Evolutionary conservation across 1,140 invertebrate genomes (phyloP).

Genomic region (Hypothenemus hampei): DNA sequence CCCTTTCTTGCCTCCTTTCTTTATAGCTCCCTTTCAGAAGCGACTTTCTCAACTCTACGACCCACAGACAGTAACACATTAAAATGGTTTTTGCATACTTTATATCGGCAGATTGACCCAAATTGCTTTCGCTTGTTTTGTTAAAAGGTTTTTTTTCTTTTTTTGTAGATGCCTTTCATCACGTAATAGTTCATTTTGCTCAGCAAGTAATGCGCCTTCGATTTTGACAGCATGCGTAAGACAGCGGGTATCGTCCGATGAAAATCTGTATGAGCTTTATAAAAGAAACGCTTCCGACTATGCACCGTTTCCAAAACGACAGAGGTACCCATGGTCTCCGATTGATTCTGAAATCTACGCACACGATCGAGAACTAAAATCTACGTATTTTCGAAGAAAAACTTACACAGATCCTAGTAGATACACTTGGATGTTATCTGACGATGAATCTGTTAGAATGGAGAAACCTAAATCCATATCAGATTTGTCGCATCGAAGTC

Average conservation of each 20-base stretch:
- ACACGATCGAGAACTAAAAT: constrained; percentile 65
- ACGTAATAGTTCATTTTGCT: constrained; percentile 58
- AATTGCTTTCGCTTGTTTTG: no score
- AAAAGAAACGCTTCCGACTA: constrained; percentile 51
- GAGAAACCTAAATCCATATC: constrained; percentile 58
- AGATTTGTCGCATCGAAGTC: constrained; percentile 32
- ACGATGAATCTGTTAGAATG: constrained; percentile 65
- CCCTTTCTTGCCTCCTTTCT: no score
- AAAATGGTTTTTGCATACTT: no score
- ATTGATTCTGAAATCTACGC: constrained; percentile 52
- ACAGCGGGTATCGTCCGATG: constrained; percentile 75
- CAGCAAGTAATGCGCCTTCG: constrained; percentile 56
- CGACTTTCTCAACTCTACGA: no score
- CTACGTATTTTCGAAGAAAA: constrained; percentile 70
- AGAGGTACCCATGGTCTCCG: constrained; percentile 50
- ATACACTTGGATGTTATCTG: constrained; percentile 69
- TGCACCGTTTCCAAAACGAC: constrained; percentile 58
- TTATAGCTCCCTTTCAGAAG: neutral
- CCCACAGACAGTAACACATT: no score
- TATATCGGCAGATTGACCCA: no score
- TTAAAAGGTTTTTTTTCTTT: neutral
- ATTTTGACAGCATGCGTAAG: constrained; percentile 81
- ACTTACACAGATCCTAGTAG: constrained; percentile 66
- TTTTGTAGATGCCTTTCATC: constrained; percentile 64
- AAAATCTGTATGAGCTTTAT: constrained; percentile 67